Base-by-base conservation (phyloP, 92 coral and sea anemone species). In the Anthopleura xanthogrammica region DNA sequence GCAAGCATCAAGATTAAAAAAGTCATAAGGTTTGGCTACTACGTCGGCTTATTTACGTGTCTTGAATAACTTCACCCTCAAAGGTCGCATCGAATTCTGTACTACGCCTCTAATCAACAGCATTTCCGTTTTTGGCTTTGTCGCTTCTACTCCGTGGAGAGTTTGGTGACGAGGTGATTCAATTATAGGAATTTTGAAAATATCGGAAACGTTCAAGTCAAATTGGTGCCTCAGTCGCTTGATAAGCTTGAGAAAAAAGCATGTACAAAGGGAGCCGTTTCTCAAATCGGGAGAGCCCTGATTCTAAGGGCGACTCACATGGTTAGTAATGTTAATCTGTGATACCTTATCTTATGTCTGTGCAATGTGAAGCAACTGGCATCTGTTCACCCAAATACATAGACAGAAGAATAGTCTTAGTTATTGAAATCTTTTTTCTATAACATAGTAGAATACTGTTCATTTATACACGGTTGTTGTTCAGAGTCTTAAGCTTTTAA, bases 91-190 rank as follows among this genome's bases (percentile, higher is more conserved):
- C 88, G 88, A 80, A 80, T 80, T 72, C 50, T 77, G 73, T 78
- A 58, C 83, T 52, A 70, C 88, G 81, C 88, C 80, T 78, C 88
- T 79, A 85, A 85, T 85, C 83, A 79, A 79, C 80, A 70, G 83
- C 76, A 73, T 85, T 85, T 85, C 88, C 88, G 88, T 85, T 85
- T 79, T 78, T 78, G 88, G 88, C 88, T 71, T 58, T 78, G 83
- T 77, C 81, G 83, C 79, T 79, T 79, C 43, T 65, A 57, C 76
- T 66, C 81, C 8, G 77, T 62, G 79, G 75, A 83, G 86, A 75
- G 79, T 83, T 83, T 73, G 72, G 86, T 83, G 72, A 77, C 80
- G 86, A 73, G 79, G 78, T 14, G 79, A 57, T 76, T 20, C 24
- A 41, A 40, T 68, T 68, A 29, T 68, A 68, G 42, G 74, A 68